Evolutionary conservation across 2,888 invertebrate genomes (phyloP).

Genomic region (Spisula solida): DNA sequence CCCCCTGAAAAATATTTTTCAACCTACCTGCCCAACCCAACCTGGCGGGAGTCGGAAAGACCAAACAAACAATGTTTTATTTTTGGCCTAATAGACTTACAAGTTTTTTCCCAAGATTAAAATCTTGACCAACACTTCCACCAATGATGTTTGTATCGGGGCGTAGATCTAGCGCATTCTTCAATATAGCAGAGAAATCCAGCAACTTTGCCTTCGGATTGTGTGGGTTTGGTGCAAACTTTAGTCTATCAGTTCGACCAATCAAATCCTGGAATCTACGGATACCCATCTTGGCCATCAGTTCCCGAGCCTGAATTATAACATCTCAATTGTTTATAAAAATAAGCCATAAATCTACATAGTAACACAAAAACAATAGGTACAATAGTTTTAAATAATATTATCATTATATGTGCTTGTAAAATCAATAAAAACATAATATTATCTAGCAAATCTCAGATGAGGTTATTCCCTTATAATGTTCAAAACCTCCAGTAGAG

Average conservation of each 20-base stretch:
- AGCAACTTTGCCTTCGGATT: slow-evolving; percentile 94
- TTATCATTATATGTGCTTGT: too few relatives aligned
- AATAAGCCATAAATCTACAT: neutral
- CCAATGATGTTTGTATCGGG: slow-evolving; percentile 96
- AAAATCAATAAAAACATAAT: too few relatives aligned
- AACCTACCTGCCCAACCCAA: too few relatives aligned
- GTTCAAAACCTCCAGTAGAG: too few relatives aligned
- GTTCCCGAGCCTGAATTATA: slow-evolving; percentile 91
- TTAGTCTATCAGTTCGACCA: slow-evolving; percentile 87
- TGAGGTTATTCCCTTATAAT: too few relatives aligned
- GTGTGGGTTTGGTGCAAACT: slow-evolving; percentile 91
- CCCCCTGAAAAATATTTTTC: too few relatives aligned
- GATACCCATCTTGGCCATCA: slow-evolving; percentile 97
- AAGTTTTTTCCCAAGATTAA: slow-evolving; percentile 86
- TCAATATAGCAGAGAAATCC: slow-evolving; percentile 94
- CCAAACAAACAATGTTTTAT: too few relatives aligned
- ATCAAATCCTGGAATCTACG: slow-evolving; percentile 96
- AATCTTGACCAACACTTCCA: slow-evolving; percentile 93
- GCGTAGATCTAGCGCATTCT: slow-evolving; percentile 95
- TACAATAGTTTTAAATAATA: too few relatives aligned
- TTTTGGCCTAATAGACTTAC: slow-evolving; percentile 78
- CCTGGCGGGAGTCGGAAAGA: too few relatives aligned
- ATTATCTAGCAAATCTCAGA: too few relatives aligned
- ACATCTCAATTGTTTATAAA: neutral
- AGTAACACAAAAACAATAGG: too few relatives aligned